Evolutionary conservation across 2,888 invertebrate genomes (phyloP).

Genomic region (Megastigmus dorsalis): DNA sequence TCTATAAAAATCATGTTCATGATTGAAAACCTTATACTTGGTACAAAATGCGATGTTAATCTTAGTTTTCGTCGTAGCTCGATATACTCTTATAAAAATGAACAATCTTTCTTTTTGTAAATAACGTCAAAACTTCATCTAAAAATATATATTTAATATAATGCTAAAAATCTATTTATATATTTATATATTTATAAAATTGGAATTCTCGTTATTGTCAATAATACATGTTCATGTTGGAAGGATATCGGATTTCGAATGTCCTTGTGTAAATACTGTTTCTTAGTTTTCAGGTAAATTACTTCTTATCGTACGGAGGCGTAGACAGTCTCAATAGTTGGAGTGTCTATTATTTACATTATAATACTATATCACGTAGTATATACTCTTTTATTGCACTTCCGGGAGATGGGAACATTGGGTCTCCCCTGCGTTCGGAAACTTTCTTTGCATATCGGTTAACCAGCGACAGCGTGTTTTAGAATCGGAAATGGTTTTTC

Average conservation of each 20-base stretch:
- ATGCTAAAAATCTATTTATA: not conserved
- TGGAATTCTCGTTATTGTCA: conserved; percentile 14
- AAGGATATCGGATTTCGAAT: conserved; percentile 8
- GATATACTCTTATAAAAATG: conserved; percentile 15
- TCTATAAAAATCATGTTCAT: not conserved
- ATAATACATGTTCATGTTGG: conserved; percentile 20
- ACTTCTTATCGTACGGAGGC: conserved; percentile 28
- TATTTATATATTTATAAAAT: not conserved
- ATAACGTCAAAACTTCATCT: not conserved
- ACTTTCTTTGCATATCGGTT: not conserved
- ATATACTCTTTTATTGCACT: conserved; percentile 49
- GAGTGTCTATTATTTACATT: conserved; percentile 46
- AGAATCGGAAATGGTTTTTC: too few species aligned
- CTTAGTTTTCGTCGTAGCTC: conserved; percentile 5
- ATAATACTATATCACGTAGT: conserved; percentile 53
- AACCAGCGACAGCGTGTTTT: too few species aligned
- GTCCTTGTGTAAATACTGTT: conserved; percentile 44
- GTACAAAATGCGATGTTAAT: conserved; percentile 22
- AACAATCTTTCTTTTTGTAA: conserved; percentile 19
- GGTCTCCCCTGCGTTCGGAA: not conserved
- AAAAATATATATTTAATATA: conserved; percentile 19
- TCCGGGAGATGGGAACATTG: conserved; percentile 4
- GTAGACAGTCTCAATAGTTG: conserved; percentile 23
- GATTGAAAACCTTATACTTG: not conserved
- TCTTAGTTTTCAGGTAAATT: conserved; percentile 42